Base-by-base conservation (phyloP, 2,113 vertebrate species). In the Lamprologus tigripictilis region DNA sequence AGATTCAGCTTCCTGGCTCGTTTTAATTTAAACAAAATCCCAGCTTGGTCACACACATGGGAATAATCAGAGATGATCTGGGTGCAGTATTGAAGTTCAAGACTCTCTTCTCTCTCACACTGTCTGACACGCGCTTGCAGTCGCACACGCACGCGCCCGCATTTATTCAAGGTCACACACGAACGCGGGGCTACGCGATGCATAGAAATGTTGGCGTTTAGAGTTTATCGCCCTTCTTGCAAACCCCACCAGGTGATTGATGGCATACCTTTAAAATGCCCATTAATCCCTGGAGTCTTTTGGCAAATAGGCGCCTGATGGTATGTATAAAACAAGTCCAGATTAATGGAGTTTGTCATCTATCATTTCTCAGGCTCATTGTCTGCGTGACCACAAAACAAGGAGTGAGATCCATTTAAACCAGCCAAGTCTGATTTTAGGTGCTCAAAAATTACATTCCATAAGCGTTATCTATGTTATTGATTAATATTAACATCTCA, bases 31-130 rank as follows among this genome's bases (percentile, higher is more conserved):
- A 89, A 80, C 63, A 91, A 85, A 68, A 71, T 82, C 88, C 57
- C 85, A 33, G 92, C 84, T 54, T 51, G 90, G 84, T 81, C 57
- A 68, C 88, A 92, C 93, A 93, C 92, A 93, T 95, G 94, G 94
- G 90, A 95, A 90, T 91, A 88, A 93, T 95, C 90, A 94, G 54
- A 68, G 68, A 71, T 82, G 85, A 91, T 93, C 85, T 89, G 85
- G 31, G 86, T n/a, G 23, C 80, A 89, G 79, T 90, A 88, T 37
- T 87, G 35, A 84, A 82, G 66, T 82, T 88, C 26, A 80, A 88
- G 45, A 85, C 87, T 66, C 91, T 84, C 55, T 26, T 54, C 45
- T 47, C 45, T 81, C 53, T 47, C 13, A 42, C 58, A n/a, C 45
- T 66, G n/a, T 42, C 71, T 78, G 54, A 54, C 23, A 82, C 45